These are phyloP conservation scores for Phenganax stokvisi DNA, from an alignment of 92 coral and sea anemone species.

Conservation along the genomic window DNA sequence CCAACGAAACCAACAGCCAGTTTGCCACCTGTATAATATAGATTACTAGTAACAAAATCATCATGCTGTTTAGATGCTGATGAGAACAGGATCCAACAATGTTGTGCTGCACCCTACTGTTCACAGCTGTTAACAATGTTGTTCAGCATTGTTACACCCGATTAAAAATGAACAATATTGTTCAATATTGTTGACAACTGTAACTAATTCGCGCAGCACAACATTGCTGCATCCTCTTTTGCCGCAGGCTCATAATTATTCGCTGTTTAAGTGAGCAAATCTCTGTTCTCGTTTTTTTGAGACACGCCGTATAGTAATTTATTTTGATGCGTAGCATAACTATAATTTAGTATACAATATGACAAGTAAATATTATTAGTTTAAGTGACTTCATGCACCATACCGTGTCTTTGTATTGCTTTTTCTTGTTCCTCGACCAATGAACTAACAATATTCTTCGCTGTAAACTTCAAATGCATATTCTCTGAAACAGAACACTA, in stretches of 20 bases:
- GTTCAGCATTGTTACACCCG: too few species aligned
- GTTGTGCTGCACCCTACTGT: background rate
- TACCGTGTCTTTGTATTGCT: slow-evolving; percentile 85
- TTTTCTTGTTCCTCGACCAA: slow-evolving; percentile 80
- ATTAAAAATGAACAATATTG: too few species aligned
- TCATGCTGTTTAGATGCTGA: background rate
- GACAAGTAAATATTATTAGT: background rate
- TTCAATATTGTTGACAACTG: too few species aligned
- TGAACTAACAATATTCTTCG: slow-evolving; percentile 57
- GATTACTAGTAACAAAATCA: background rate
- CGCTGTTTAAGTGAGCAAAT: too few species aligned
- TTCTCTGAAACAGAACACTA: slow-evolving; percentile 47
- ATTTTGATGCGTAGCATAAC: too few species aligned
- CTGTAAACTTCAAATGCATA: slow-evolving; percentile 67
- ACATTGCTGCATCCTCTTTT: too few species aligned
- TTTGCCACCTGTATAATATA: slow-evolving; percentile 50
- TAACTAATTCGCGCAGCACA: too few species aligned
- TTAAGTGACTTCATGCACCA: background rate
- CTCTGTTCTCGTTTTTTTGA: too few species aligned
- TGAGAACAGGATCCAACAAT: slow-evolving; percentile 1
- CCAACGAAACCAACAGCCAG: slow-evolving; percentile 73
- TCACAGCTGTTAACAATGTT: too few species aligned
- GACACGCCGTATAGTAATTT: too few species aligned
- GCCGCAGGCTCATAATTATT: too few species aligned
- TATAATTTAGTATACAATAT: too few species aligned